Conservation (phyloP, 2,888 invertebrate species). For the Zele albiditarsus region DNA sequence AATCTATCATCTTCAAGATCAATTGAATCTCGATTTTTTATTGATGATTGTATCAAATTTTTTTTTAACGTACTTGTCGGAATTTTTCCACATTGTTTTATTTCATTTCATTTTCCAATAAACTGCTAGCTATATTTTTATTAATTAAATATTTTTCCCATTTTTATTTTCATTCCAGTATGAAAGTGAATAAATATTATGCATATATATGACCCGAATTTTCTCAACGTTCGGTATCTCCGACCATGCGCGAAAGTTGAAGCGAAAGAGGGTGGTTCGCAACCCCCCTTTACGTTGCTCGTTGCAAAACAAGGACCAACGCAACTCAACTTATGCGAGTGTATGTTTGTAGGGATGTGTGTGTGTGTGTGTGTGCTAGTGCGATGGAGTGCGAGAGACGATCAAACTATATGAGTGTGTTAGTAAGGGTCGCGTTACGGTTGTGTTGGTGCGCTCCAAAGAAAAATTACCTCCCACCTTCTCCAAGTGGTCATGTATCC, state of each 20-base stretch:
- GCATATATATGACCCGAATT: slow-evolving; percentile 6
- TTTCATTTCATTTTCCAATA: too few relatives aligned
- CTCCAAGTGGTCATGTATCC: slow-evolving; percentile 56
- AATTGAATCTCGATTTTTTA: too few relatives aligned
- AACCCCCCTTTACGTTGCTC: slow-evolving; percentile 15
- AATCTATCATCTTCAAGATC: too few relatives aligned
- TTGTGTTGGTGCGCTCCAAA: slow-evolving; percentile 65
- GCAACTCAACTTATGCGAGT: slow-evolving; percentile 35
- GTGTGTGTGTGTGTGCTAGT: slow-evolving; percentile 32
- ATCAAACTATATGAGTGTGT: slow-evolving; percentile 49
- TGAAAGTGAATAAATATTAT: background rate
- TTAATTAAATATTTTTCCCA: too few relatives aligned
- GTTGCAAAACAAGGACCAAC: slow-evolving; percentile 49
- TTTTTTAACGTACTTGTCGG: too few relatives aligned
- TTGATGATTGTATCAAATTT: too few relatives aligned
- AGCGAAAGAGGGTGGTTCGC: slow-evolving; percentile 50
- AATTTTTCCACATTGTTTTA: too few relatives aligned
- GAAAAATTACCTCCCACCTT: slow-evolving; percentile 66
- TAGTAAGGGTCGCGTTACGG: slow-evolving; percentile 58
- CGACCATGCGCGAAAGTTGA: slow-evolving; percentile 65
- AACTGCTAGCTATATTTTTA: too few relatives aligned
- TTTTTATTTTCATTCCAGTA: too few relatives aligned
- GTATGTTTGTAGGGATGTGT: background rate
- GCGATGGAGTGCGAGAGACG: slow-evolving; percentile 55
- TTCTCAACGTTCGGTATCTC: slow-evolving; percentile 28